Evolutionary conservation across 2,888 invertebrate species (phyloP).

Genomic region (Eupithecia subfuscata): DNA sequence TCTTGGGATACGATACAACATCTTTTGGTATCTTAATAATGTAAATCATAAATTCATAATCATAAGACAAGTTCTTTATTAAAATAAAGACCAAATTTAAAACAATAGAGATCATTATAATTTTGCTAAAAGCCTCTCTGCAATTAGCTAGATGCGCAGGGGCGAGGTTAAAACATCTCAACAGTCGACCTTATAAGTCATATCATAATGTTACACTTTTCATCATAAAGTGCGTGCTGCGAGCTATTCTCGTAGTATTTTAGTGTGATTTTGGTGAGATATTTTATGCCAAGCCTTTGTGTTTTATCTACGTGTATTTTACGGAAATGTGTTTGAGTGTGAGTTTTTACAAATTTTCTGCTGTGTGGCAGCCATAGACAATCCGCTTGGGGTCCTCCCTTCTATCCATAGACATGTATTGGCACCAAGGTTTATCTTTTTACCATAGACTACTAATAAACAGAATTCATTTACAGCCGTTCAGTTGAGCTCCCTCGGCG

Average conservation of each 20-base stretch:
- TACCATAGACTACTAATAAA: no score
- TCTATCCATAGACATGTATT: no score
- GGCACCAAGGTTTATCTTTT: no score
- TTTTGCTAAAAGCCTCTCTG: slow-evolving; percentile 32
- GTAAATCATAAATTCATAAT: not conserved
- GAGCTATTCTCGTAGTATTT: slow-evolving; percentile 9
- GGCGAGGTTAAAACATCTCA: slow-evolving; percentile 16
- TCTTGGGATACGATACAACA: not conserved
- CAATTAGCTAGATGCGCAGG: slow-evolving; percentile 32
- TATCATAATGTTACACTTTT: slow-evolving; percentile 13
- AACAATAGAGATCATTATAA: slow-evolving; percentile 17
- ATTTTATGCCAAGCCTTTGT: slow-evolving; percentile 6
- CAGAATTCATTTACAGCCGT: no score
- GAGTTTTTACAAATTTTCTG: no score
- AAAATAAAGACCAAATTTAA: not conserved
- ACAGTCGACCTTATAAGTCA: not conserved
- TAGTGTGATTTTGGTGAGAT: slow-evolving; percentile 5
- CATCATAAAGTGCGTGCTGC: slow-evolving; percentile 26
- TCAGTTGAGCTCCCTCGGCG: no score
- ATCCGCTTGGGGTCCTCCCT: no score
- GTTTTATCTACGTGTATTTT: not conserved
- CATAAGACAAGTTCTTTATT: not conserved
- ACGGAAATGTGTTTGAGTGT: no score
- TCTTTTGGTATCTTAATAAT: not conserved
- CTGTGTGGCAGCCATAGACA: no score